Conservation (phyloP, 2,888 invertebrate genomes). For the Rhamnusium bicolor region DNA sequence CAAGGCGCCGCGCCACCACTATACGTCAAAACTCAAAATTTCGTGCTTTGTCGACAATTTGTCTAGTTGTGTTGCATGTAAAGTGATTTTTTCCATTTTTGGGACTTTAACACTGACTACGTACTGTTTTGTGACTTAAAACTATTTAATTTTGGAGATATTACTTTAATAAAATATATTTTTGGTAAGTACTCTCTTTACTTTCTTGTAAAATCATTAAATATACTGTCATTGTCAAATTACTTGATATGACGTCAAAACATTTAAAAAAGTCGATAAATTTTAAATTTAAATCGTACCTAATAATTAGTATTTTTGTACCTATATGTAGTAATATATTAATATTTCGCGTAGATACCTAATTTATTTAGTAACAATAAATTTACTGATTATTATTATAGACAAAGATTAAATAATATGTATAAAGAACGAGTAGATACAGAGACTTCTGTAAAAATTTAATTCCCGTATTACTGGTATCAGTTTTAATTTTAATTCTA, state of each 20-base stretch:
- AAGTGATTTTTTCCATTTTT: slow-evolving; percentile 11
- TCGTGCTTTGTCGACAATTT: slow-evolving; percentile 14
- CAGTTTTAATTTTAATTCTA: no score
- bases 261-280: slow-evolving; percentile 6
- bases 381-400: no score
- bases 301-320: not conserved
- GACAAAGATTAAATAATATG: no score
- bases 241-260: slow-evolving; percentile 10
- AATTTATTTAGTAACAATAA: no score
- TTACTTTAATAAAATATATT: not conserved
- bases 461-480: no score
- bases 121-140: slow-evolving; percentile 29
- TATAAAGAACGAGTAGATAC: no score
- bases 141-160: not conserved
- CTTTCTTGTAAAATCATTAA: slow-evolving; percentile 24
- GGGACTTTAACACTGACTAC: not conserved
- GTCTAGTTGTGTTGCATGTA: slow-evolving; percentile 4
- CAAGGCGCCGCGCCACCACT: not conserved
- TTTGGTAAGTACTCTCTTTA: slow-evolving; percentile 18
- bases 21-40: slow-evolving; percentile 25
- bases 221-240: slow-evolving; percentile 16
- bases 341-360: no score
- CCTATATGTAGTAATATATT: not conserved
- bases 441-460: no score
- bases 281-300: not conserved